phyloP scores from a whole-genome alignment of 1,140 invertebrate species.

The Cherax quadricarinatus region DNA sequence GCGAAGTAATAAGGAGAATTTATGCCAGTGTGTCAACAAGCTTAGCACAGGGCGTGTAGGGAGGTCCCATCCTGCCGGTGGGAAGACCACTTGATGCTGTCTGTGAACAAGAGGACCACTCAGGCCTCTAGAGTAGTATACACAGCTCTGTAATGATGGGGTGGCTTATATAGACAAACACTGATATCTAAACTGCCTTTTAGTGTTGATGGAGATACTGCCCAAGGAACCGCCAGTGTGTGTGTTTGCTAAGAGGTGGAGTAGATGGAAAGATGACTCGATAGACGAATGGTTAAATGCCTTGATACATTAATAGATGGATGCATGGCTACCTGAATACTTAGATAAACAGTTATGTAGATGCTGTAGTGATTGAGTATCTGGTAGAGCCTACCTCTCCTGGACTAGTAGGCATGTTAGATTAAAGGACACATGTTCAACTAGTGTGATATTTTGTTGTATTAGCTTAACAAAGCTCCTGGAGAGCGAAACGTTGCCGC shows the following conservation, averaged over 20 bases:
- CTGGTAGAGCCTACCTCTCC: too few relatives aligned
- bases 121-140: slow-evolving; percentile 31
- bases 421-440: too few relatives aligned
- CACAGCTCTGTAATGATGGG: slow-evolving; percentile 34
- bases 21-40: not conserved
- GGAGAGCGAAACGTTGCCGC: too few relatives aligned
- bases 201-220: slow-evolving; percentile 21
- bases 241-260: not conserved
- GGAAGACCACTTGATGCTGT: not conserved
- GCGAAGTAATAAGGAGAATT: not conserved
- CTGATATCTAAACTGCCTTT: slow-evolving; percentile 53
- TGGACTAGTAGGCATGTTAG: too few relatives aligned
- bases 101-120: slow-evolving; percentile 2
- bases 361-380: too few relatives aligned
- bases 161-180: slow-evolving; percentile 66
- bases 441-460: too few relatives aligned
- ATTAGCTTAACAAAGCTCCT: too few relatives aligned
- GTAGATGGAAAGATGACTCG: too few relatives aligned
- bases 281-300: too few relatives aligned
- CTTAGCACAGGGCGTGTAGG: not conserved
- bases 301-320: too few relatives aligned
- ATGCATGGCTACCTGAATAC: too few relatives aligned
- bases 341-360: too few relatives aligned
- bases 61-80: slow-evolving; percentile 3
- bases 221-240: not conserved